A percentile compares a stretch with the other conserved stretches of the same genome.
Conservation (phyloP, 2,113 vertebrate species). For the Notechis scutatus region DNA sequence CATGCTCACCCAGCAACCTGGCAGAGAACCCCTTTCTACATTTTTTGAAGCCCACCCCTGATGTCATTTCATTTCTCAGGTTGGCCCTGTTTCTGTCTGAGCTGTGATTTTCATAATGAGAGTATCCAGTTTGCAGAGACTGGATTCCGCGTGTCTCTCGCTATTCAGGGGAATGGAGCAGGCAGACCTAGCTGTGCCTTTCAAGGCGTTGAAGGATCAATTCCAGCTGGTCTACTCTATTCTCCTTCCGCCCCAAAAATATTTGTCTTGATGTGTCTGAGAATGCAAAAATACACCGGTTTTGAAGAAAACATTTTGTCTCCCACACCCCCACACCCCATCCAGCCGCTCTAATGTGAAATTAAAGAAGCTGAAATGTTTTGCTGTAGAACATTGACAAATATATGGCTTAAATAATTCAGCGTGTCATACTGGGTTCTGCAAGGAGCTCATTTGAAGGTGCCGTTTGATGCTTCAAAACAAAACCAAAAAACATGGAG, state of each 20-base stretch:
- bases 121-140: neutral
- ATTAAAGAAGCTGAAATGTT: neutral
- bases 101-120: neutral
- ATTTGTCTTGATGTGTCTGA: neutral
- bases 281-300: neutral
- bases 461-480: neutral
- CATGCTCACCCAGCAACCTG: no score
- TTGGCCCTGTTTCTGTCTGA: neutral
- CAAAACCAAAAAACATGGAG: neutral
- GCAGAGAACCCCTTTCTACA: no score
- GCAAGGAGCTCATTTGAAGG: neutral
- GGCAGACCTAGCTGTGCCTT: neutral
- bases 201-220: neutral
- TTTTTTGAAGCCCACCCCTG: no score
- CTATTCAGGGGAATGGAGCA: neutral
- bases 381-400: neutral
- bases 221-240: neutral
- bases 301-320: neutral
- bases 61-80: neutral
- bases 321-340: accelerated
- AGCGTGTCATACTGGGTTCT: neutral
- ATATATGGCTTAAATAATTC: neutral
- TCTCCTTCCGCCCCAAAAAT: neutral
- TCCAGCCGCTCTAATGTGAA: neutral
- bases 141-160: neutral